Evolutionary conservation across 2,113 vertebrate genomes (phyloP), one percentile per base, ranked within the genome.

Genomic region (Phalacrocorax brasilianus): DNA sequence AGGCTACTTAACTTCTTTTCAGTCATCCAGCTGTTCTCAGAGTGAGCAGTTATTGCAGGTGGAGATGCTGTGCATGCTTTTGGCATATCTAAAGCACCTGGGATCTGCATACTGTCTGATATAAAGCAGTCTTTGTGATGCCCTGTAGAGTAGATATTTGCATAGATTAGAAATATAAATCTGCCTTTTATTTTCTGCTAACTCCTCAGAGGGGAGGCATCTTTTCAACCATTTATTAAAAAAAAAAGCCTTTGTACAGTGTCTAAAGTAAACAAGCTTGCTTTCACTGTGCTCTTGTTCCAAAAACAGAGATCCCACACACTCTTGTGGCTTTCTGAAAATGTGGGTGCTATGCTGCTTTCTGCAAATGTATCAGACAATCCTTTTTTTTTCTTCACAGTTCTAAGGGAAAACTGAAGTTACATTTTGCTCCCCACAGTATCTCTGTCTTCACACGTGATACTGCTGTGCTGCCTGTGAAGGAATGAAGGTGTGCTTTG

Each of bases 131-230:
- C 96, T 97, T 95, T 98, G 94, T 97, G 90, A 93, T 96, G 87
- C 86, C 76, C 83, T 49, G n/a, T 94, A 91, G 94, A 97, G 92
- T 42, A 96, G 95, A 96, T 96, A 95, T 97, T 97, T 97, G 94
- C 96, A 94, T 97, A 97, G 97, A 97, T 97, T 96, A 96, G 93
- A 95, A 96, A 83, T 92, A 96, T 95, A 97, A 97, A 93, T 97
- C 95, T 96, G 93, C 78, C 93, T 97, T 97, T 98, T 94, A 96
- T 96, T 97, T 97, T 95, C 79, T 87, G 95, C 88, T 83, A 91
- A 33, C 70, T 92, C 42, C 19, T 94, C 71, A 88, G 95, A 97
- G 90, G 71, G 63, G 63, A 93, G 78, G 88, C 91, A 92, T 80
- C 96, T 74, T 86, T 95, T 97, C 84, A 90, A 67, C 93, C 94